Base-by-base conservation (phyloP, 2,888 invertebrate species). In the Tiliacea aurago region DNA sequence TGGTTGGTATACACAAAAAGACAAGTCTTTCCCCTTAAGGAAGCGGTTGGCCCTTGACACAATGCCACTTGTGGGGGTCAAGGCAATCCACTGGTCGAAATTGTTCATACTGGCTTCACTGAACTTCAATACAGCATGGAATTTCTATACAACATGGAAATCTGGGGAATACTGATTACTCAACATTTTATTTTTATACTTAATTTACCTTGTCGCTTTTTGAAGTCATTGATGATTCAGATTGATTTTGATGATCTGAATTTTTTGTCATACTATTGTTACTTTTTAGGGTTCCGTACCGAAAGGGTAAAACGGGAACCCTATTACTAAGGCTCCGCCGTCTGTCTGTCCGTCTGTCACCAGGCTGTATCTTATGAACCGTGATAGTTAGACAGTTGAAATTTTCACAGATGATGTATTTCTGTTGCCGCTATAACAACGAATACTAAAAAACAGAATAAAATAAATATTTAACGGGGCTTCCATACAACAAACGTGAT, bases 11-110 rank as follows among this genome's bases (percentile, higher is more conserved):
- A 37, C 41, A 79, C 61, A 73, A 80, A 79, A 78, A 86, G 70
- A 87, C 86, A 76, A 75, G 89, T 82, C 67, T 73, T 65, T 80
- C 82, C 78, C 78, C 80, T 85, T 86, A 80, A 80, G 87, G 87
- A 86, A 88, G 86, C 65, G 68, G 83, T 83, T 78, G 80, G 84
- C 87, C 89, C 90, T 90, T 91, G 91, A 89, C 90, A 89, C 74
- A 90, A 78, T 89, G 76, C 59, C 78, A 77, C 76, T 69, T 79
- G 70, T 70, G 65, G 73, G 84, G 89, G 90, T 89, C 91, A 91
- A 88, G 88, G 89, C 74, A 71, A 83, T 15, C 84, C 59, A 67
- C 84, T 71, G 76, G 86, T 71, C 83, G 85, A 86, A 88, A 88
- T 85, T 85, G 70, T 76, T 65, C 71, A 66, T 70, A 80, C 83